phyloP scores from a whole-genome alignment of 2,113 vertebrate species.

The Atlantisia rogersi region DNA sequence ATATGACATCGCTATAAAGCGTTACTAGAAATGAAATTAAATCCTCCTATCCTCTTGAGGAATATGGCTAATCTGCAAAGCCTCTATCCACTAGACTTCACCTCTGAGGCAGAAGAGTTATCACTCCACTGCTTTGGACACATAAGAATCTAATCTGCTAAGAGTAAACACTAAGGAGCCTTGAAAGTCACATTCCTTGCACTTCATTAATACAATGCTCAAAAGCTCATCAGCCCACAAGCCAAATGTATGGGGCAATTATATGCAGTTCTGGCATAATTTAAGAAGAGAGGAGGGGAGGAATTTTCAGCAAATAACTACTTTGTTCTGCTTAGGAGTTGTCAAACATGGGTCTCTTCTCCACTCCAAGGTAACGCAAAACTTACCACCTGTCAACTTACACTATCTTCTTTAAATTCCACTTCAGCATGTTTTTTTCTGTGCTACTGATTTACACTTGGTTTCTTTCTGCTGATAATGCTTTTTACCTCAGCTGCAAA shows the following conservation, averaged over 20 bases:
- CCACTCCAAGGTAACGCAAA: neutral
- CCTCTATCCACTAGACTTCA: neutral
- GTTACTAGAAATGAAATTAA: neutral
- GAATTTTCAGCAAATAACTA: neutral
- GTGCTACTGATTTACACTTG: neutral
- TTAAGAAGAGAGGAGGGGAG: neutral
- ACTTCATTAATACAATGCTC: neutral
- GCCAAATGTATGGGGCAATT: neutral
- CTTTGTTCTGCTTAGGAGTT: neutral
- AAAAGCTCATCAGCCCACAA: fast-evolving
- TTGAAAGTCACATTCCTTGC: neutral
- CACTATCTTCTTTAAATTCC: neutral
- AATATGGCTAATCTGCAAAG: neutral
- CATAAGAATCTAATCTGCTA: neutral
- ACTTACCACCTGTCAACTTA: neutral
- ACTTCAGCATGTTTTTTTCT: neutral
- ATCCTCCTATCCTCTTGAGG: neutral
- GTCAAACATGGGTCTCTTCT: neutral
- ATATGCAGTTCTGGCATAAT: neutral
- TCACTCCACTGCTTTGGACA: neutral
- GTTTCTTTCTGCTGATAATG: neutral
- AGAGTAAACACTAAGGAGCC: neutral
- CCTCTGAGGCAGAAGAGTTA: neutral
- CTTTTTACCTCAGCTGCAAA: neutral
- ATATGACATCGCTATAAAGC: neutral